Evolutionary conservation across 2,888 invertebrate genomes (phyloP).

Genomic region (Polia nebulosa): DNA sequence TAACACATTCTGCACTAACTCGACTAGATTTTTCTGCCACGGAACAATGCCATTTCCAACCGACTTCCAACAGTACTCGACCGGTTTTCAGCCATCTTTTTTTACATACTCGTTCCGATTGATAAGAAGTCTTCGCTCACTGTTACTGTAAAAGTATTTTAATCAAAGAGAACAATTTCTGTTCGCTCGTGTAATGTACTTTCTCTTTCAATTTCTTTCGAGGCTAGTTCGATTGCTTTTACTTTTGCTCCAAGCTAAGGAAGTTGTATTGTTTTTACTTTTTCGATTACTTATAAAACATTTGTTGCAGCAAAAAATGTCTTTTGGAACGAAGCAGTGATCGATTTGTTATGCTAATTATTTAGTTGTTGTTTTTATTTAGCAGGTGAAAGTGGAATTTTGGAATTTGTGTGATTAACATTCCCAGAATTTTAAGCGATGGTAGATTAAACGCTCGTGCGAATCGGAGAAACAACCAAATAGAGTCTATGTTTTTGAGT

Average conservation of each 20-base stretch:
- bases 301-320: constrained; percentile 57
- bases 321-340: constrained; percentile 35
- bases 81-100: constrained; percentile 58
- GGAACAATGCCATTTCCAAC: constrained; percentile 32
- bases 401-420: constrained; percentile 25
- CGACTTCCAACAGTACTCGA: constrained; percentile 34
- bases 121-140: constrained; percentile 62
- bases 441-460: neutral
- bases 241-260: constrained; percentile 70
- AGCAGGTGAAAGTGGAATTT: constrained; percentile 35
- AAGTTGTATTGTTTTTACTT: constrained; percentile 73
- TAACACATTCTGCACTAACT: neutral
- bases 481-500: neutral
- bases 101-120: constrained; percentile 61
- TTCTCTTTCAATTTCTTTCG: constrained; percentile 73
- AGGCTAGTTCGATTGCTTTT: constrained; percentile 74
- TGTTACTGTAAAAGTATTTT: constrained; percentile 68
- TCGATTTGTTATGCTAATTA: constrained; percentile 55
- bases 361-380: constrained; percentile 45
- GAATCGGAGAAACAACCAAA: neutral
- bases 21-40: constrained; percentile 7
- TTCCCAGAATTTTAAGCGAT: constrained; percentile 19
- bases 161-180: constrained; percentile 73
- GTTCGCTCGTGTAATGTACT: constrained; percentile 70
- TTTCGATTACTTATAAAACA: constrained; percentile 71